A percentile compares a stretch with the other conserved stretches of the same genome.
phyloP scores from a whole-genome alignment of 2,113 vertebrate species.

The Rhinichthys klamathensis region DNA sequence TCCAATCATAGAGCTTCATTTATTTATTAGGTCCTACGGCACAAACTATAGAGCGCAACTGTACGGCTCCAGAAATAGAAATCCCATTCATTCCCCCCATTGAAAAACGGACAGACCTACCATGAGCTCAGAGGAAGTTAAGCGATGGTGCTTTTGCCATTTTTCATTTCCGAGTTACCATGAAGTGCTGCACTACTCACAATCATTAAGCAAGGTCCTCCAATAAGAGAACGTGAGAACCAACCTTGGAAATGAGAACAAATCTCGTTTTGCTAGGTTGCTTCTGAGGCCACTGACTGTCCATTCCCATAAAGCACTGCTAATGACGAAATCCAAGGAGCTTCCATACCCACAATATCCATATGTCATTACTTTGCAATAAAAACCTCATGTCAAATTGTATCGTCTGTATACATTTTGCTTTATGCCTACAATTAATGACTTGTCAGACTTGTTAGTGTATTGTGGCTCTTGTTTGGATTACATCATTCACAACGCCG shows the following conservation, averaged over 20 bases:
- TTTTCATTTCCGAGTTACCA: not conserved
- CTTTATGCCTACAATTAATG: not conserved
- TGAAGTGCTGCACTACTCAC: not conserved
- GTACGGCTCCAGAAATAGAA: not conserved
- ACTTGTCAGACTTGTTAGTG: conserved; percentile 12
- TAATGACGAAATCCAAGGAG: not conserved
- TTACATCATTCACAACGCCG: not conserved
- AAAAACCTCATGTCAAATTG: conserved; percentile 5
- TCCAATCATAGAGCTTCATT: conserved; percentile 45
- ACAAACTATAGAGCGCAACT: conserved; percentile 8
- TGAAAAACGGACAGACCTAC: not conserved
- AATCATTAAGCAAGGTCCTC: not conserved
- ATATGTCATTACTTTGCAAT: not conserved
- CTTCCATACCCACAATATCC: not conserved
- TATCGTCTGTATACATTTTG: not conserved
- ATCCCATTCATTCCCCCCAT: not conserved
- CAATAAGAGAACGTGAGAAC: not conserved
- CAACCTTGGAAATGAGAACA: not conserved
- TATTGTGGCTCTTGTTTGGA: not conserved
- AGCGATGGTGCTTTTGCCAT: not conserved
- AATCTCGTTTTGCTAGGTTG: too few species aligned
- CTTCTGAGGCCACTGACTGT: not conserved
- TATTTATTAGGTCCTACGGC: conserved; percentile 7
- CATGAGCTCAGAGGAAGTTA: not conserved
- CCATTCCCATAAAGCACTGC: not conserved